These are phyloP conservation scores for Paguma larvata DNA, from an alignment of 2,797 vertebrate genomes.

Conservation along the genomic window DNA sequence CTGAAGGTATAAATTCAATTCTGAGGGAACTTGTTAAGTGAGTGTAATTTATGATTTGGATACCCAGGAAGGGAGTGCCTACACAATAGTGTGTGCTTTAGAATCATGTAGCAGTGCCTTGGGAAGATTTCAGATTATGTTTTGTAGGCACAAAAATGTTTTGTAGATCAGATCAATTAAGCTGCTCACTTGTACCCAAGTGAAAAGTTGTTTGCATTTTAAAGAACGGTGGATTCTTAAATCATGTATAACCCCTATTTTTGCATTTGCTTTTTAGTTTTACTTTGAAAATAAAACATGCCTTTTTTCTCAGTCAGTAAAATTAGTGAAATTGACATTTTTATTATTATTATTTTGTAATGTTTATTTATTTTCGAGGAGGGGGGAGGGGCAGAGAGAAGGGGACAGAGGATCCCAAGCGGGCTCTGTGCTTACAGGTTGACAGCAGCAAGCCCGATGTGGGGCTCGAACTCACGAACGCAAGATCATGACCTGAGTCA, in stretches of 20 bases:
- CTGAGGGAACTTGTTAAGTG: background rate
- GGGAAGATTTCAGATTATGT: conserved; percentile 33
- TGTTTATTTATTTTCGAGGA: too few relatives aligned
- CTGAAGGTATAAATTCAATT: conserved; percentile 28
- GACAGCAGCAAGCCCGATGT: too few relatives aligned
- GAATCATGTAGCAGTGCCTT: background rate
- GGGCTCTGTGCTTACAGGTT: too few relatives aligned
- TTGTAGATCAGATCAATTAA: conserved; percentile 49
- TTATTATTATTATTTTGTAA: background rate
- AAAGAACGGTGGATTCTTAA: background rate
- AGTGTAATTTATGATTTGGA: conserved; percentile 27
- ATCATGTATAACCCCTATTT: background rate
- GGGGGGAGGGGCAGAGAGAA: too few relatives aligned
- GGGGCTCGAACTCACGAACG: too few relatives aligned
- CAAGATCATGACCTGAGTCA: too few relatives aligned
- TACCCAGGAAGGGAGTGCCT: background rate
- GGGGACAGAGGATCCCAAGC: too few relatives aligned
- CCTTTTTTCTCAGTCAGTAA: background rate
- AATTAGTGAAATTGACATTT: background rate
- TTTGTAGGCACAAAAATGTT: conserved; percentile 51
- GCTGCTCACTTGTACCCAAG: conserved; percentile 10
- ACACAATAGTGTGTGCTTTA: background rate
- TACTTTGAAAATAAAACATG: conserved; percentile 45
- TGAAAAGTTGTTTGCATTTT: conserved; percentile 65
- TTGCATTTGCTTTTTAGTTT: conserved; percentile 43